Evolutionary conservation across 2,113 vertebrate genomes (phyloP).

Genomic region (Ploceus nigricollis): DNA sequence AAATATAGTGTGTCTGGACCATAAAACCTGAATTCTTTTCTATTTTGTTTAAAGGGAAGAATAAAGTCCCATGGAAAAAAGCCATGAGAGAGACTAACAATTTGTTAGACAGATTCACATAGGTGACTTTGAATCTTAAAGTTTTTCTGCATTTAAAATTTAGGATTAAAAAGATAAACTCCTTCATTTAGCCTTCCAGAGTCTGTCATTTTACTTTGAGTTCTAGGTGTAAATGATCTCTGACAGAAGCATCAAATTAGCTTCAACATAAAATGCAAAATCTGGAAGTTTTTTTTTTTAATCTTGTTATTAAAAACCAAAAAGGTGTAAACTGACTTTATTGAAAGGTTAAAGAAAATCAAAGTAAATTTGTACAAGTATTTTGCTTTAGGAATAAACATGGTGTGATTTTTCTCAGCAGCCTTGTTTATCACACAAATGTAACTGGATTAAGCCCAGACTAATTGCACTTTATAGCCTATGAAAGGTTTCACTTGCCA

Average conservation of each 20-base stretch:
- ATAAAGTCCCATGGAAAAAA: background rate
- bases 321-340: background rate
- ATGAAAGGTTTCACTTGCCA: background rate
- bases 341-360: background rate
- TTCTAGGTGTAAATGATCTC: background rate
- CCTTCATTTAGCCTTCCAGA: background rate
- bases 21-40: background rate
- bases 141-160: background rate
- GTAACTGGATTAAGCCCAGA: background rate
- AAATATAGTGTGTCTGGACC: background rate
- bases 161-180: background rate
- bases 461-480: background rate
- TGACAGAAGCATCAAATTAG: background rate
- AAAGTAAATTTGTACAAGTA: background rate
- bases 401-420: background rate
- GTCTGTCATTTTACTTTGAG: background rate
- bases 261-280: background rate
- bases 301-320: background rate
- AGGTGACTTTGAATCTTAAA: background rate
- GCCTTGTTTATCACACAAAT: background rate
- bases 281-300: fast-evolving
- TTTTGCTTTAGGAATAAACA: background rate
- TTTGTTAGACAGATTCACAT: background rate
- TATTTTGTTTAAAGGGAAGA: background rate
- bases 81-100: background rate